These are phyloP conservation scores for Lithophane semibrunnea DNA, from an alignment of 2,888 invertebrate genomes.

Conservation along the genomic window DNA sequence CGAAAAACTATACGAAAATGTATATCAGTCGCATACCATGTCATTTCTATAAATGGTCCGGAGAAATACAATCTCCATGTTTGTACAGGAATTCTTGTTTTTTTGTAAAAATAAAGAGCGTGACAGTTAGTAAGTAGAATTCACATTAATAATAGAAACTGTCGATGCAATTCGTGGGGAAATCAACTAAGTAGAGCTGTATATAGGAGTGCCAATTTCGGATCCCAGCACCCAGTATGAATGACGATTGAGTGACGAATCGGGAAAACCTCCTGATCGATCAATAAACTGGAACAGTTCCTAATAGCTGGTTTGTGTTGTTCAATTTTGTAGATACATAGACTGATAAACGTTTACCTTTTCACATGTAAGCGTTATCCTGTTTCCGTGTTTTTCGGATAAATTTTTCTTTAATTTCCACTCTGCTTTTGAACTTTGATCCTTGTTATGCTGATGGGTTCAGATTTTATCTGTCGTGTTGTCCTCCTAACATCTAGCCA, in stretches of 20 bases:
- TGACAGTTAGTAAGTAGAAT: conserved; percentile 37
- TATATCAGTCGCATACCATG: conserved; percentile 9
- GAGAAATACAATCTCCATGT: conserved; percentile 38
- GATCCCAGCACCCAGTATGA: neutral
- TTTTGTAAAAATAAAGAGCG: conserved; percentile 38
- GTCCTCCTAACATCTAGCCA: neutral
- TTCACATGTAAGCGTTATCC: neutral
- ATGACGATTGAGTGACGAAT: conserved; percentile 9
- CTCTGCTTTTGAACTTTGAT: neutral
- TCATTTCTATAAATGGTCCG: conserved; percentile 36
- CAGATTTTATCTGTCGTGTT: neutral
- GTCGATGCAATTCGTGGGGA: conserved; percentile 20
- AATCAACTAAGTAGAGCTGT: conserved; percentile 1
- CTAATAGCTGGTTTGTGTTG: neutral
- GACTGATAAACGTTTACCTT: neutral
- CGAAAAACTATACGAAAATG: conserved; percentile 19
- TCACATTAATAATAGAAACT: conserved; percentile 34
- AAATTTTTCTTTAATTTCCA: neutral
- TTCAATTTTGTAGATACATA: neutral
- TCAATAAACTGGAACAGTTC: neutral
- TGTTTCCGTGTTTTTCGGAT: neutral
- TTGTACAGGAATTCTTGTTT: conserved; percentile 45
- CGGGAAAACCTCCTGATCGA: conserved; percentile 23
- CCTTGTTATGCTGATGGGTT: neutral
- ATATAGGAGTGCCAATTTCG: conserved; percentile 1